phyloP scores from a whole-genome alignment of 2,888 invertebrate genomes.

The Nemapogon koenigi region DNA sequence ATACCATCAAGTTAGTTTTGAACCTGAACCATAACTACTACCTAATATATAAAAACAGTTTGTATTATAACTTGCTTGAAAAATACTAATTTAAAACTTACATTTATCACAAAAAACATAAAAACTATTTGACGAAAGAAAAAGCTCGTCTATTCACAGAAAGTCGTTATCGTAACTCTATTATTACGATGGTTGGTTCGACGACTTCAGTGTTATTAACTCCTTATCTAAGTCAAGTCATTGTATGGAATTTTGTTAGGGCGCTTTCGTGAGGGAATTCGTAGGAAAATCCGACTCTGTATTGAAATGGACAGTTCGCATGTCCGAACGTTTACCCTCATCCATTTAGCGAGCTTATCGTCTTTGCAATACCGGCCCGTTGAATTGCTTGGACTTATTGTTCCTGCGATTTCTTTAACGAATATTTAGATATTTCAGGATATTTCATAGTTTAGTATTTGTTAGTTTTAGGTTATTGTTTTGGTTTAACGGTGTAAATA shows the following conservation, averaged over 20 bases:
- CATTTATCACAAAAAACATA: conserved; percentile 5
- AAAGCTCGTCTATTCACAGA: conserved; percentile 9
- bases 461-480: too few species aligned
- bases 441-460: too few species aligned
- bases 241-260: conserved; percentile 21
- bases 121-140: conserved; percentile 8
- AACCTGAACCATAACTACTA: too few species aligned
- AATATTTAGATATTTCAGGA: too few species aligned
- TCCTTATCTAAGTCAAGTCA: conserved; percentile 27
- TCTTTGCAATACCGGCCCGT: background rate
- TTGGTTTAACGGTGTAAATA: too few species aligned
- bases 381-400: background rate
- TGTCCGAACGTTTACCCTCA: conserved; percentile 14
- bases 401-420: too few species aligned
- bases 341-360: conserved; percentile 7
- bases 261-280: conserved; percentile 35
- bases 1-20: too few species aligned
- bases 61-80: too few species aligned
- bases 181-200: conserved; percentile 9
- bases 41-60: too few species aligned
- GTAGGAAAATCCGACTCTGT: conserved; percentile 16
- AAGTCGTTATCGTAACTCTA: conserved; percentile 9
- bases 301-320: conserved; percentile 23
- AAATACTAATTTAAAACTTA: too few species aligned
- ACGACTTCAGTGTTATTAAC: conserved; percentile 19